Conservation (phyloP, 2,888 invertebrate species). For the Brachypterus glaber region DNA sequence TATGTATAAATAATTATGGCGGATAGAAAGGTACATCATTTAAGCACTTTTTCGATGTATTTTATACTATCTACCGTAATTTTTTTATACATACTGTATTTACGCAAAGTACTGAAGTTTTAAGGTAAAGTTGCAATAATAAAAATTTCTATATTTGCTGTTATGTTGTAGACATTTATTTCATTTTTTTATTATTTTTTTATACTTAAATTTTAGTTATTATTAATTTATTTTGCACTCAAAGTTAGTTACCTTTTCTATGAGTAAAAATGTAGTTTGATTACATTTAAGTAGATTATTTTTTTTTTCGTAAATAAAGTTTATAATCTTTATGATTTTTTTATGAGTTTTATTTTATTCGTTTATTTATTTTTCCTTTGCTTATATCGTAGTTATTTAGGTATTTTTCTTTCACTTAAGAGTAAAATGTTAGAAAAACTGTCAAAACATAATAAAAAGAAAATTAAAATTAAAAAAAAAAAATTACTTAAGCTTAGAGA, state of each 20-base stretch:
- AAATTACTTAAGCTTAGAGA: too few relatives aligned
- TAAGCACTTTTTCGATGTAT: too few relatives aligned
- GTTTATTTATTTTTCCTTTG: constrained; percentile 7
- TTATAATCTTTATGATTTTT: constrained; percentile 20
- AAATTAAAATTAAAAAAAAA: too few relatives aligned
- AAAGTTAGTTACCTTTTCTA: constrained; percentile 30
- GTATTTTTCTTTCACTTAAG: too few relatives aligned
- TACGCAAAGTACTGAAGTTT: constrained; percentile 17
- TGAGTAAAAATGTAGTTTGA: constrained; percentile 21
- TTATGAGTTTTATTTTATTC: constrained; percentile 14
- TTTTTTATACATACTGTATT: too few relatives aligned
- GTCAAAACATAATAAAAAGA: too few relatives aligned
- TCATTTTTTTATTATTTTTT: constrained; percentile 21
- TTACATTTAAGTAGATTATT: too few relatives aligned
- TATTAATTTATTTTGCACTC: constrained; percentile 31
- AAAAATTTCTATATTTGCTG: constrained; percentile 11
- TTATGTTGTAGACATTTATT: constrained; percentile 17
- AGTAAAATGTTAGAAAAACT: too few relatives aligned
- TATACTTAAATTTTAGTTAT: constrained; percentile 27
- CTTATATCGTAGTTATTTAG: too few relatives aligned
- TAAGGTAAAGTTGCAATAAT: constrained; percentile 30
- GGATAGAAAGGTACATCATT: too few relatives aligned
- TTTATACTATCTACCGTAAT: too few relatives aligned
- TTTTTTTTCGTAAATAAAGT: constrained; percentile 23
- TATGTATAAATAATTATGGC: constrained; percentile 16